Evolutionary conservation across 2,888 invertebrate species (phyloP).

Genomic region (Harpagoxenus sublaevis): DNA sequence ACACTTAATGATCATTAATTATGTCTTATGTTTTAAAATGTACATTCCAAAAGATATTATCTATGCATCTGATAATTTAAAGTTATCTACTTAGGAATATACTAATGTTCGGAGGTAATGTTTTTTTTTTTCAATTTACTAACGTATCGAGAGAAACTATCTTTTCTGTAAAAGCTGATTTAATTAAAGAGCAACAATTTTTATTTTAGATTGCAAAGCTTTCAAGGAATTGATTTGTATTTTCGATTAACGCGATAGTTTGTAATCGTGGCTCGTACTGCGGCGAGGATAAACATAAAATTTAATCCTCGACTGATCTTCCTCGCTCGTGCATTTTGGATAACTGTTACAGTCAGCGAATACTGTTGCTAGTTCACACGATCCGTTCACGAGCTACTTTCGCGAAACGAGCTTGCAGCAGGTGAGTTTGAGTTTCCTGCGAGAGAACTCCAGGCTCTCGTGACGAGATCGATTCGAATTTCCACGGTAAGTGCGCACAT

Average conservation of each 20-base stretch:
- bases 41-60: background rate
- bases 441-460: conserved; percentile 66
- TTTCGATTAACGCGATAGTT: conserved; percentile 54
- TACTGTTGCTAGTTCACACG: conserved; percentile 16
- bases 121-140: background rate
- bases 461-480: conserved; percentile 46
- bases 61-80: background rate
- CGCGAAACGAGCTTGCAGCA: conserved; percentile 69
- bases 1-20: background rate
- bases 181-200: background rate
- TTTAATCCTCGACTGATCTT: conserved; percentile 71
- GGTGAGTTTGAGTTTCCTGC: conserved; percentile 54
- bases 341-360: conserved; percentile 21
- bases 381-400: conserved; percentile 64
- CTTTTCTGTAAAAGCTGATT: background rate
- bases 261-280: background rate
- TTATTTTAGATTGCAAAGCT: background rate
- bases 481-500: background rate
- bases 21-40: background rate
- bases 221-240: conserved; percentile 44
- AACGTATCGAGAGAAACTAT: background rate
- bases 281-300: conserved; percentile 83
- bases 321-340: conserved; percentile 4
- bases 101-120: background rate
- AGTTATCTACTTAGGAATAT: background rate